These are phyloP conservation scores for Phataginus tetradactyla DNA, from an alignment of 2,797 vertebrate genomes.

Conservation along the genomic window DNA sequence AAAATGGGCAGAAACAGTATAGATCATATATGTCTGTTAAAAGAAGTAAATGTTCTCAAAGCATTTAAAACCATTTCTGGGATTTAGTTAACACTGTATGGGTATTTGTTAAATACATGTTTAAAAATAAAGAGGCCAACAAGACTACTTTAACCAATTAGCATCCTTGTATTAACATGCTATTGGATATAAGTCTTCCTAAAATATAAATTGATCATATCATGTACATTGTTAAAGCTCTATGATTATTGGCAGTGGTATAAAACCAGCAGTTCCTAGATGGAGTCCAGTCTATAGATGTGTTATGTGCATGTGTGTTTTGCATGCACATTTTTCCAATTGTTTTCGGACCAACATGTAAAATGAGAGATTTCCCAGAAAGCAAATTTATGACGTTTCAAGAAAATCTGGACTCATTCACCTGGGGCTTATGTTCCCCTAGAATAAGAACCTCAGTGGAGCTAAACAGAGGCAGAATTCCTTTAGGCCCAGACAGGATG, in stretches of 20 bases:
- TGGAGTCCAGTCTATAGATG: background rate
- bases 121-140: background rate
- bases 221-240: background rate
- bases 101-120: background rate
- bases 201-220: background rate
- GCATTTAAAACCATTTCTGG: background rate
- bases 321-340: background rate
- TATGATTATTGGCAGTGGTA: background rate
- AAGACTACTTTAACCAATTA: background rate
- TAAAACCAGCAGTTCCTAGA: background rate
- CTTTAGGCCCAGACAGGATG: background rate
- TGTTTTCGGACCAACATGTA: background rate
- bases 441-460: background rate
- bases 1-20: background rate
- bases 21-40: background rate
- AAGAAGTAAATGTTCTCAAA: background rate
- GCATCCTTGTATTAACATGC: background rate
- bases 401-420: background rate
- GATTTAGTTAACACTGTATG: background rate
- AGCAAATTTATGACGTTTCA: conserved; percentile 1
- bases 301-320: background rate
- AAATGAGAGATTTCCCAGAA: conserved; percentile 12
- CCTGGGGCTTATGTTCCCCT: background rate
- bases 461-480: background rate
- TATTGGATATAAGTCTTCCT: background rate